Evolutionary conservation across 2,888 invertebrate species (phyloP).

Genomic region (Coelinius sp.): DNA sequence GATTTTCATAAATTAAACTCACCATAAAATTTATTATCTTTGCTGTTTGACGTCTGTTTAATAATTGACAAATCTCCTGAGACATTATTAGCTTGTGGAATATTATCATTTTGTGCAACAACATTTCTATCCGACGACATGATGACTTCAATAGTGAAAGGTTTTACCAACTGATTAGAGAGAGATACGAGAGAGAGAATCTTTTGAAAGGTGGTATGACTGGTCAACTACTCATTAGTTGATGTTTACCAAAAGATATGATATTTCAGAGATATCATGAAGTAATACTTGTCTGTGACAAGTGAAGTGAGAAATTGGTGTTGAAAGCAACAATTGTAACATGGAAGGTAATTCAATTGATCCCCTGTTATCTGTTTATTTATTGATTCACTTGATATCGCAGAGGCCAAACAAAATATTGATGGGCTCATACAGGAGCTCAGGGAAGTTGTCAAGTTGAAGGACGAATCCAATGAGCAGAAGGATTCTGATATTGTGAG

Average conservation of each 20-base stretch:
- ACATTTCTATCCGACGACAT: conserved; percentile 50
- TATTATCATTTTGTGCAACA: conserved; percentile 41
- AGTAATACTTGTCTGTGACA: background rate
- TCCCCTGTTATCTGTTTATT: background rate
- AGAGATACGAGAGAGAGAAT: no score
- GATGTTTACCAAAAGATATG: no score
- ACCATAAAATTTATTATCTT: conserved; percentile 56
- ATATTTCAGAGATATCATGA: no score
- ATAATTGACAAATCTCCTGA: conserved; percentile 44
- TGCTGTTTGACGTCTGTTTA: conserved; percentile 40
- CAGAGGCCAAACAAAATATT: conserved; percentile 51
- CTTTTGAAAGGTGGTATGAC: background rate
- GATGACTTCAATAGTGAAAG: background rate
- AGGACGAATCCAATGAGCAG: conserved; percentile 44
- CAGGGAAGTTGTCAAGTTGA: conserved; percentile 47
- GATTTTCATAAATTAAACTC: conserved; percentile 43
- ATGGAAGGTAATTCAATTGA: conserved; percentile 27
- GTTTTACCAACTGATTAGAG: background rate
- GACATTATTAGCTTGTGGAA: conserved; percentile 31
- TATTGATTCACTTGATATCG: conserved; percentile 41
- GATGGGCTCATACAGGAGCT: conserved; percentile 54
- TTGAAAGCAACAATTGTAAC: background rate
- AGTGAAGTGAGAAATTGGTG: background rate
- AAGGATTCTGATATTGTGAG: conserved; percentile 46
- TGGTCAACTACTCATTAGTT: background rate